Evolutionary conservation across 2,113 vertebrate genomes (phyloP), one percentile per base, ranked within the genome.

Genomic region (Miniopterus natalensis): DNA sequence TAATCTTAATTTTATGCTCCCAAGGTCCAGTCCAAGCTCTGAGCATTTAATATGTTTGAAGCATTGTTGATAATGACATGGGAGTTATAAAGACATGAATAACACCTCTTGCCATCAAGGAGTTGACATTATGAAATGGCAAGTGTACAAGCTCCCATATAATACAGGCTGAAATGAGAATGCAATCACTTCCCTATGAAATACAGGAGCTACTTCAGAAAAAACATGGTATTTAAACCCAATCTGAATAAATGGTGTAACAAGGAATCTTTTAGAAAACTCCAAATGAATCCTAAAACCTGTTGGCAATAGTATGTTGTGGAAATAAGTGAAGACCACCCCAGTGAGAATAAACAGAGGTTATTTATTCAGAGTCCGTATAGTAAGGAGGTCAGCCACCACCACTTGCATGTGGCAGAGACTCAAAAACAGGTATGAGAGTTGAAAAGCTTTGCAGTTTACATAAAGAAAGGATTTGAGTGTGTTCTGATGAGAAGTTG

Each of bases 221-320:
- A 93, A 95, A 77, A 25, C 0, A 11, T 63, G 6, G 2, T 47
- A 25, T 51, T 88, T 84, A 88, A 49, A 49, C 29, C 13, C 31
- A 17, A 78, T 27, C 49, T 53, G 36, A 93, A 92, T 68, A 47
- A 93, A 78, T 13, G 8, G 17, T 92, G 5, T 75, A 70, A 77
- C 29, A 79, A 89, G 27, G 9, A 79, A 36, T 49, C 20, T 7
- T 91, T 88, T 77, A 79, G 47, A 84, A 91, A 88, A 91, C 31
- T 9, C 18, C 74, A 92, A 27, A 31, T 57, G 4, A 80, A 79
- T 70, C 73, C 8, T 91, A 59, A 57, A 88, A 81, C n/a, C 18
- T 57, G 45, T 75, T 68, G 23, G 17, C 27, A 59, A 65, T 61
- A 53, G 1, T 63, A 53, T 31, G 14, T 20, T 71, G 6, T 88